Evolutionary conservation across 2,888 invertebrate species (phyloP), one percentile per base, ranked within the genome.

Genomic region (Drosophila multiciliata): DNA sequence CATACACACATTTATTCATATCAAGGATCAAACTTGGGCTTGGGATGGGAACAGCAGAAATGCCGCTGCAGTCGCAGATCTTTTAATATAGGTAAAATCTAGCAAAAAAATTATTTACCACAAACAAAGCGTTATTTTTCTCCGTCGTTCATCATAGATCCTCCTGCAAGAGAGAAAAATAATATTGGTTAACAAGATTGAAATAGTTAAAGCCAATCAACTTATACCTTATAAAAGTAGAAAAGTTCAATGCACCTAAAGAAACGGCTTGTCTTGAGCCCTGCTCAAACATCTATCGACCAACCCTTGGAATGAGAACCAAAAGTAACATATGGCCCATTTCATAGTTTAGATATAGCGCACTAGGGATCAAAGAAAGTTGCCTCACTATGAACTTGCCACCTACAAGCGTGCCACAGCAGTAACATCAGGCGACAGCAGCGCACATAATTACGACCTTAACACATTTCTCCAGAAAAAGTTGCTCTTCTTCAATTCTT

Each of bases 81-180:
- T 50, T 40, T 50, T 15, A 33, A 50, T n/a, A 50, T 35, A 40
- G 52, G 48, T 57, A 38, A 54, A 20, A 60, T 52, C 52, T 0
- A 40, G 15, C 23, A 8, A 2, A n/a, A n/a, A 36, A 61, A 36
- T 78, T 23, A 45, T 83, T 91, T 91, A 91, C 91, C 91, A 91
- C 91, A 91, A 92, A 89, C 90, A 90, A 91, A 91, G 91, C 88
- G 83, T 91, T 92, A 92, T 90, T 91, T 91, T 86, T 89, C 88
- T 90, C 84, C 90, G 89, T 91, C 91, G 92, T 92, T 91, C 91
- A 92, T 92, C 86, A 89, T 91, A 91, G 91, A 91, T 92, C 86
- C 85, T 91, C 92, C 92, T 92, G 83, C 11, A 92, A 91, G 29
- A 91, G 32, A 76, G 26, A 87, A 61, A 33, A 38, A 52, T 48